These are phyloP conservation scores for Pseudomugil gertrudae DNA, from an alignment of 2,797 vertebrate genomes.

Conservation along the genomic window DNA sequence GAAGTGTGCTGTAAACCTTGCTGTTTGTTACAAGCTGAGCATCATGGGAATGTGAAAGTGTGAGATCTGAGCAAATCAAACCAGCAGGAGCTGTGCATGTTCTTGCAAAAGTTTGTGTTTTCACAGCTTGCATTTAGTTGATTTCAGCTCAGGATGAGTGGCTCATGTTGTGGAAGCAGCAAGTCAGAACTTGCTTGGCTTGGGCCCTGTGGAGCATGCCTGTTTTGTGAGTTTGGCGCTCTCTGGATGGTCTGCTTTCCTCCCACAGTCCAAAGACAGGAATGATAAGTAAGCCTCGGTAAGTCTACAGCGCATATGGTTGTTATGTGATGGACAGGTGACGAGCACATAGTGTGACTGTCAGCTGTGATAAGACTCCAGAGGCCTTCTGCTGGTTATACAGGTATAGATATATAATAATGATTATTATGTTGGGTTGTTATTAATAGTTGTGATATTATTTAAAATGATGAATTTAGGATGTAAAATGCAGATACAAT, in stretches of 20 bases:
- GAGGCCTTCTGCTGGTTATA: neutral
- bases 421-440: neutral
- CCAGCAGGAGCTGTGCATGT: neutral
- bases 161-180: neutral
- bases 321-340: slow-evolving; percentile 7
- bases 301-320: neutral
- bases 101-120: slow-evolving; percentile 1
- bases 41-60: neutral
- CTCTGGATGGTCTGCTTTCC: neutral
- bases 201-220: neutral
- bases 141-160: neutral
- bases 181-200: neutral
- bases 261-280: neutral
- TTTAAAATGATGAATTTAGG: neutral
- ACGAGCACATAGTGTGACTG: slow-evolving; percentile 6
- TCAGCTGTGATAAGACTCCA: neutral
- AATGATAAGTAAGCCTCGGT: neutral
- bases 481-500: neutral
- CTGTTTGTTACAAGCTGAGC: neutral
- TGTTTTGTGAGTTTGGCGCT: neutral
- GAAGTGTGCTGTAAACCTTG: neutral
- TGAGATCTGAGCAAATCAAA: neutral
- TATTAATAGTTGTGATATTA: neutral
- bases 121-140: neutral
- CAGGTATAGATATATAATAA: neutral